These are phyloP conservation scores for Coelogynopora nodosa DNA, from an alignment of 2,888 invertebrate species.

Conservation along the genomic window DNA sequence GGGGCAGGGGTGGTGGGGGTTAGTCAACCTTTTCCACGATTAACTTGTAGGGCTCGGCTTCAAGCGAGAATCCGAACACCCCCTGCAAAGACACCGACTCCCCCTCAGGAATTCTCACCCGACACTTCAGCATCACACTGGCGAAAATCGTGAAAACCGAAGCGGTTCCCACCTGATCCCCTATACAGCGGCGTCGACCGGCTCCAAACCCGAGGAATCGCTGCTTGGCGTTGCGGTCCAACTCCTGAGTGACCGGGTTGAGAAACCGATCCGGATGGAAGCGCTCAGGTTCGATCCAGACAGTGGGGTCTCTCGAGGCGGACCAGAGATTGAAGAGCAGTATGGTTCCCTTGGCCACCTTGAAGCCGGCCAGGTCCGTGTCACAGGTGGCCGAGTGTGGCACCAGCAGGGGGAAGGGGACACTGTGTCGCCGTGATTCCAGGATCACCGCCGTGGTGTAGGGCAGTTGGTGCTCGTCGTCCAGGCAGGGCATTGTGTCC, in stretches of 20 bases:
- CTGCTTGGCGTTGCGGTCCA: not conserved
- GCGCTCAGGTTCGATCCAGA: constrained; percentile 28
- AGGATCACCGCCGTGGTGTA: not conserved
- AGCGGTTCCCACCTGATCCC: not conserved
- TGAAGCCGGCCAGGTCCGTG: not conserved
- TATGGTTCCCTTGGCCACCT: constrained; percentile 13
- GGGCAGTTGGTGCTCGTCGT: not conserved
- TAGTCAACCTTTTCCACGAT: too few species aligned
- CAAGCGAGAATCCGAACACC: not conserved
- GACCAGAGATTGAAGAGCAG: constrained; percentile 33
- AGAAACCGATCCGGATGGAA: constrained; percentile 8
- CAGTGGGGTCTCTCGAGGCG: not conserved
- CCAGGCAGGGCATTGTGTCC: not conserved
- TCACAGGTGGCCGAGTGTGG: not conserved
- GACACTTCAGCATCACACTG: constrained; percentile 16
- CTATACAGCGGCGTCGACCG: not conserved
- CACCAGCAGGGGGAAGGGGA: not conserved
- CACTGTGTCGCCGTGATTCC: not conserved
- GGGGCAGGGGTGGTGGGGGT: too few species aligned
- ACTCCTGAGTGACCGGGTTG: not conserved
- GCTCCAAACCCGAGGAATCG: not conserved
- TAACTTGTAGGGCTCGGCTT: not conserved
- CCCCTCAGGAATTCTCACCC: not conserved
- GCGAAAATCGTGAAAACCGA: not conserved
- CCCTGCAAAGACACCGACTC: not conserved